phyloP scores from a whole-genome alignment of 1,140 invertebrate species.

The Planococcus citri region DNA sequence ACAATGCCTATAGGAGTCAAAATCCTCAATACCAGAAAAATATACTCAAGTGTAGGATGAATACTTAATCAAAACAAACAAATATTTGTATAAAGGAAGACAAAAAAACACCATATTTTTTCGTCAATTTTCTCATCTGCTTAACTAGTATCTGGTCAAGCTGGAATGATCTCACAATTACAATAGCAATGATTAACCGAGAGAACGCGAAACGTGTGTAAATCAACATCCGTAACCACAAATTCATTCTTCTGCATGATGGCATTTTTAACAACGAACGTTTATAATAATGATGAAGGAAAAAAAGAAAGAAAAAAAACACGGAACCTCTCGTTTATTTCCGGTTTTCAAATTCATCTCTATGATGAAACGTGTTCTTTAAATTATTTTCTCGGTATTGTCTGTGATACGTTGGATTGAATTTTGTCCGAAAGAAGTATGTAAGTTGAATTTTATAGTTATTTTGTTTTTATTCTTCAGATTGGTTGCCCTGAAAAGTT shows the following conservation, averaged over 20 bases:
- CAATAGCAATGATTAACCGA: neutral
- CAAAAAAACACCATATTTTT: neutral
- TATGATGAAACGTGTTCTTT: neutral
- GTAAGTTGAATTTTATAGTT: too few species aligned
- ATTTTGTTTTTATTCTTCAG: too few species aligned
- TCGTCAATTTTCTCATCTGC: neutral
- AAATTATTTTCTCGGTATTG: too few species aligned
- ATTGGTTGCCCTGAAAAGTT: too few species aligned
- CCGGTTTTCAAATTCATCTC: neutral
- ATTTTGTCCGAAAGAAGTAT: too few species aligned
- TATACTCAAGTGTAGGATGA: too few species aligned
- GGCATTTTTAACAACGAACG: neutral
- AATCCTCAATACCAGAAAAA: too few species aligned
- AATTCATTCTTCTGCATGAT: neutral
- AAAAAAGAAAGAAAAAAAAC: neutral
- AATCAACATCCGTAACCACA: conserved; percentile 2
- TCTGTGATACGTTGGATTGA: too few species aligned
- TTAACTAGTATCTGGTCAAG: neutral
- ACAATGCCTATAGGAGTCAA: too few species aligned
- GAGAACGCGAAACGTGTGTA: neutral
- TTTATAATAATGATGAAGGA: too few species aligned
- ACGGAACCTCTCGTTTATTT: neutral
- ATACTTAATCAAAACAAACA: too few species aligned
- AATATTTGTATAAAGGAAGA: too few species aligned
- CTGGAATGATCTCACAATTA: neutral